Evolutionary conservation across 92 coral and sea anemone genomes (phyloP).

Genomic region (Zoanthus solanderi): DNA sequence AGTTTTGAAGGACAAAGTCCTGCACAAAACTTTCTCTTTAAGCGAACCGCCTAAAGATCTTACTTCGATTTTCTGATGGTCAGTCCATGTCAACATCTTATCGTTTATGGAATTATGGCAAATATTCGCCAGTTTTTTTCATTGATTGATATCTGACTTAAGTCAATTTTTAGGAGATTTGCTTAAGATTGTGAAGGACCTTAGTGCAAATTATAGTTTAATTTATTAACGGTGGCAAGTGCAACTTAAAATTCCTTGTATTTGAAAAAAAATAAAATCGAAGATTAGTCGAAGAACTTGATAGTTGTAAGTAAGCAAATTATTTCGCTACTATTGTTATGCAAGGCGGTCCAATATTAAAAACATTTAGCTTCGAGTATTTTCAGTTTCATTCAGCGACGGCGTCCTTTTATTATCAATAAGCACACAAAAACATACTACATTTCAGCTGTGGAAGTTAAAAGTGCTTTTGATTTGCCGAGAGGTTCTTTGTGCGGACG

Average conservation of each 20-base stretch:
- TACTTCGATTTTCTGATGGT: constrained; percentile 63
- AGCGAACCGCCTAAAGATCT: constrained; percentile 86
- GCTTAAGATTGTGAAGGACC: not conserved
- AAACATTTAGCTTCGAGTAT: not conserved
- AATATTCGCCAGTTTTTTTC: not conserved
- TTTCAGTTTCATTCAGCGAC: not conserved
- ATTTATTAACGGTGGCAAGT: not conserved
- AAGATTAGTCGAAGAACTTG: not conserved
- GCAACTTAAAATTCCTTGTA: not conserved
- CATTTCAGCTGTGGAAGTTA: not conserved
- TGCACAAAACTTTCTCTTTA: constrained; percentile 67
- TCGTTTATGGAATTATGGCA: not conserved
- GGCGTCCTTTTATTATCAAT: not conserved
- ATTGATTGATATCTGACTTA: not conserved
- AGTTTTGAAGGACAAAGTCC: constrained; percentile 59
- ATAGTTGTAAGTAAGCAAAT: not conserved
- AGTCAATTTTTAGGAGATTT: not conserved
- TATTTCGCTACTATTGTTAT: not conserved
- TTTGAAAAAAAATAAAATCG: constrained; percentile 10
- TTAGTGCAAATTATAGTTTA: not conserved
- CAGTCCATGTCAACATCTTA: not conserved
- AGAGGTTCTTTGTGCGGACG: not conserved
- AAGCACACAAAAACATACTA: not conserved
- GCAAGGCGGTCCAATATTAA: not conserved
- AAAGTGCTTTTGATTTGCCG: not conserved